Evolutionary conservation across 2,888 invertebrate genomes (phyloP).

Genomic region (Cryptocephalus primarius): DNA sequence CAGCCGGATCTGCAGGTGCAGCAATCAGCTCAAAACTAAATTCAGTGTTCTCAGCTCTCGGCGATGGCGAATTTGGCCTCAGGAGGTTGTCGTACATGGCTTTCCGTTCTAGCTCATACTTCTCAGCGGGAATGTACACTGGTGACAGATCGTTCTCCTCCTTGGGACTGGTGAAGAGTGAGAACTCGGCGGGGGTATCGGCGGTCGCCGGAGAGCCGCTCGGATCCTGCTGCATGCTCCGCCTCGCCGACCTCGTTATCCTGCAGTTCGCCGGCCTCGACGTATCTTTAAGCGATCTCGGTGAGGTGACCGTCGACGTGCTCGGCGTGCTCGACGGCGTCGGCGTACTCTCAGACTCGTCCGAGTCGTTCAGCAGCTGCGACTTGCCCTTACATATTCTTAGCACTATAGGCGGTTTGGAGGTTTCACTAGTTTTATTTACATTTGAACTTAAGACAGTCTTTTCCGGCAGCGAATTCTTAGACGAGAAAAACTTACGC

Average conservation of each 20-base stretch:
- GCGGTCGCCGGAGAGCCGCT: slow-evolving; percentile 34
- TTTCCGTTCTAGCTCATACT: slow-evolving; percentile 36
- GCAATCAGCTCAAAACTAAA: slow-evolving; percentile 21
- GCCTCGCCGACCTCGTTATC: slow-evolving; percentile 34
- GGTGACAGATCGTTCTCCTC: slow-evolving; percentile 32
- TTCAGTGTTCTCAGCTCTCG: slow-evolving; percentile 1
- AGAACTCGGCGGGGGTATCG: slow-evolving; percentile 28
- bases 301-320: slow-evolving; percentile 40
- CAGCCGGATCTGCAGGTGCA: background rate
- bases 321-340: slow-evolving; percentile 46
- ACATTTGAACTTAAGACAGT: slow-evolving; percentile 29
- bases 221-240: slow-evolving; percentile 38
- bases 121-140: slow-evolving; percentile 38
- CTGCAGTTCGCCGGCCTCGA: slow-evolving; percentile 25
- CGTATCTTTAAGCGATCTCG: slow-evolving; percentile 29
- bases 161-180: slow-evolving; percentile 32
- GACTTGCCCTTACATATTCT: slow-evolving; percentile 72
- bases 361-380: slow-evolving; percentile 38
- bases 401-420: slow-evolving; percentile 68
- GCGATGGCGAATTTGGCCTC: slow-evolving; percentile 25
- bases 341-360: slow-evolving; percentile 35
- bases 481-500: slow-evolving; percentile 33
- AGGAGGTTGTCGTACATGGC: slow-evolving; percentile 37
- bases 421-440: slow-evolving; percentile 25
- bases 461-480: slow-evolving; percentile 24